Base-by-base conservation (phyloP, 2,113 vertebrate species). In the Melospiza georgiana region DNA sequence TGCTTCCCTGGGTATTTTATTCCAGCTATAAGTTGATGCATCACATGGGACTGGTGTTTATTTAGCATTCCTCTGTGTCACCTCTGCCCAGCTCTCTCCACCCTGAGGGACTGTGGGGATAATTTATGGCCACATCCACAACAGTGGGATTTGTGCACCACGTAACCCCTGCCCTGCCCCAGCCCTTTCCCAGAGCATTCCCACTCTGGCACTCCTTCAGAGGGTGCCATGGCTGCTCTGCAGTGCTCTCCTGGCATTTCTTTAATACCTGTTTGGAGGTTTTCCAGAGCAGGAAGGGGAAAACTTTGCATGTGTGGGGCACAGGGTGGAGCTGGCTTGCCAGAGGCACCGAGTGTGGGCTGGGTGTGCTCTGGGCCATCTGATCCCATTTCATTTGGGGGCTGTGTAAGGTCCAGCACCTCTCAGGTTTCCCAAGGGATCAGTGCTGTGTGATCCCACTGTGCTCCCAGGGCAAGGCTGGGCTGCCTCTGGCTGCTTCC, bases 11-110 rank as follows among this genome's bases (percentile, higher is more conserved):
- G 72, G 30, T 86, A 21, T 95, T 94, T 95, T 41, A 87, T 95
- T 93, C 88, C 88, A 90, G 93, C 93, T 52, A 87, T 25, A 92
- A 94, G 93, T 13, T 88, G 93, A 96, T 94, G 54, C 92, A 75
- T 94, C 92, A 72, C 94, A 79, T 89, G 94, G 90, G 95, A 92
- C 90, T 93, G 75, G 33, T 94, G 93, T 91, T 96, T 90, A 37
- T 95, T 80, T 84, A 96, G 92, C 88, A 89, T 96, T 94, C 95
- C 88, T 93, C 88, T 84, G 76, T 83, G 37, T 95, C 93, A 94
- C 88, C 93, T 78, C 88, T 78, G 76, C 5, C 37, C 90, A 66
- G 90, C 93, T 69, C 88, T 73, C 77, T 49, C 41, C 0, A 3
- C 90, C 5, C 5, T 12, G 44, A 43, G 82, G 84, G 78, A 52